Percentiles rank a stretch among this genome's conserved stretches.
These are phyloP conservation scores for Diachasma alloeum DNA, from an alignment of 1,140 invertebrate species.

Conservation along the genomic window DNA sequence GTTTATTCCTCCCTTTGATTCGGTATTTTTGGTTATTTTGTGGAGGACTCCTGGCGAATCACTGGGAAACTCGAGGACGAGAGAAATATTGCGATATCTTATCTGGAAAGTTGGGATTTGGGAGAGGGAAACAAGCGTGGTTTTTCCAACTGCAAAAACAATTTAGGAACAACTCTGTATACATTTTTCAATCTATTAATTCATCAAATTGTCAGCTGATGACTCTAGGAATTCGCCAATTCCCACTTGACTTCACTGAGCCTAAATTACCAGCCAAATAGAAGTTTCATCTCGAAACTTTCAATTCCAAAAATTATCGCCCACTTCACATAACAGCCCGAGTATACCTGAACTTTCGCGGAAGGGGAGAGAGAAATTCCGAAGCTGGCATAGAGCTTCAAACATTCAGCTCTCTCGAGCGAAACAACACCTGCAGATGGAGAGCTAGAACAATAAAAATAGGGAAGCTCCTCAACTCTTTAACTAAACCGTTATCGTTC, in stretches of 20 bases:
- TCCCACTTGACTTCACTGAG: too few species aligned
- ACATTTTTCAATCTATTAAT: too few species aligned
- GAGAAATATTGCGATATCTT: too few species aligned
- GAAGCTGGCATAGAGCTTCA: not conserved
- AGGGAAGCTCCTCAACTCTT: not conserved
- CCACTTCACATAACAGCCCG: not conserved
- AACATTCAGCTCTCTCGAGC: not conserved
- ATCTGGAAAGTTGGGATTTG: too few species aligned
- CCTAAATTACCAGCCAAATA: too few species aligned
- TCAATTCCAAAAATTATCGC: not conserved
- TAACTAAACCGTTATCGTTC: not conserved
- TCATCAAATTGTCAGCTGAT: too few species aligned
- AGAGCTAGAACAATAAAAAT: not conserved
- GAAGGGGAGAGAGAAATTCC: not conserved
- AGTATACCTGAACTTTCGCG: not conserved
- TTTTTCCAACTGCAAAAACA: too few species aligned
- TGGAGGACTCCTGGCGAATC: too few species aligned
- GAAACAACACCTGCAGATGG: not conserved
- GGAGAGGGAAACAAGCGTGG: too few species aligned
- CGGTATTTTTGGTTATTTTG: not conserved
- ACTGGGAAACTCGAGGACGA: too few species aligned
- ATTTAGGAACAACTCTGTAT: too few species aligned
- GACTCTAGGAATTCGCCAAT: too few species aligned
- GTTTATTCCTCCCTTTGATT: not conserved
- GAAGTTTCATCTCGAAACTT: not conserved